Evolutionary conservation across 1,140 invertebrate species (phyloP), one percentile per base, ranked within the genome.

Genomic region (Heliothis subflexa): DNA sequence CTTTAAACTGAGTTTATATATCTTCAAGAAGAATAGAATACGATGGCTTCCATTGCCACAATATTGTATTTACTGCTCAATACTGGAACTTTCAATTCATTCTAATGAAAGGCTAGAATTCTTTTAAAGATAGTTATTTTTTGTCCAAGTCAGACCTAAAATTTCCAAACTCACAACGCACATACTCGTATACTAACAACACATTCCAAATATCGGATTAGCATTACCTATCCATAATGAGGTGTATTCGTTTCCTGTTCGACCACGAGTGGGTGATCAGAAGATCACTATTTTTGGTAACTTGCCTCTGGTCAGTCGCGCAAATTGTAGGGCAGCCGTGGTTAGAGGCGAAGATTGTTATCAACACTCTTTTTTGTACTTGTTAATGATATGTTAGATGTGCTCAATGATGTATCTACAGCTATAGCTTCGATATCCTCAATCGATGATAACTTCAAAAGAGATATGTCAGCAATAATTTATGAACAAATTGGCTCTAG

Each of bases 261-360:
- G 74, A 33, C 9, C 16, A 12, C 14, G 18, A 79, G 82, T 86
- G 83, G 83, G 81, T 77, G 82, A 66, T 16, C 50, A 62, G 83
- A 79, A 73, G 82, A 66, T 16, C 50, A 62, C 83, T 81, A 62
- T 83, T 78, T 85, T 86, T 82, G 83, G 85, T 73, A 86, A 79
- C 82, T 83, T 82, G 85, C 80, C 54, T 64, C 40, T 18, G 76
- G 57, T 64, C 70, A 81, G 62, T 52, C 14, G 47, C 50, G 57
- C 72, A 75, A 75, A 81, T 81, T 81, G 71, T 81, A 78, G 62
- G 80, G 76, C 76, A 61, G 14, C 13, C 52, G 52, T 68, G 64
- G 72, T 74, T 74, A 45, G 18, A 75, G 57, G 18, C 57, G 25
- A 75, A 76, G 61, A 66, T 76, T 76, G 74, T 76, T 64, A 76